Base-by-base conservation (phyloP, 2,113 vertebrate genomes). In the Amblyopsis rosae region DNA sequence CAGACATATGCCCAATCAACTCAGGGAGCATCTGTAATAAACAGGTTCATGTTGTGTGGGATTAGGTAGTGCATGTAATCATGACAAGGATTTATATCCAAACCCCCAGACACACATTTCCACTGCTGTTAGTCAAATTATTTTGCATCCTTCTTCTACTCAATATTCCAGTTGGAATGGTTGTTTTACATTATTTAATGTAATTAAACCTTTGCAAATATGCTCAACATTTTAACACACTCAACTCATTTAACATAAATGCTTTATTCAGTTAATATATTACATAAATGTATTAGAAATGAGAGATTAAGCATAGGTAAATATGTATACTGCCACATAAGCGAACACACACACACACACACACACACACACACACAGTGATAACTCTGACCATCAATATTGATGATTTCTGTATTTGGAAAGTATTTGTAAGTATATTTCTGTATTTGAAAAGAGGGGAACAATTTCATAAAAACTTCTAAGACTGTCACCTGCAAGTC, bases 401-500 rank as follows among this genome's bases (percentile, higher is more conserved):
- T 2, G 2, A 26, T 26, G 26, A 26, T 2, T 26, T 26, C 26
- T 26, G 26, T 26, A 26, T 58, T 33, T 55, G n/a, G 13, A 58
- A 5, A 12, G 26, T 26, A 26, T 26, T 26, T 26, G 26, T 26
- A 26, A 26, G 3, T 26, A 26, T 26, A 26, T 26, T 26, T 26
- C 26, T 26, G 2, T 26, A 26, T 26, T 26, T 1, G 26, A 2
- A 26, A 26, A 26, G 26, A 26, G 26, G 26, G 26, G 2, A 26
- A 26, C 59, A 70, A 58, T 61, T 72, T 2, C 9, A 47, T 64
- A 19, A 33, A 32, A 65, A 17, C 32, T 15, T 46, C 53, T 26
- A 17, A 62, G 17, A 9, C 46, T 33, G 48, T 61, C 59, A 62
- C 81, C 82, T 73, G 78, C 63, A 57, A 26, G 83, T 61, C 9